These are phyloP conservation scores for Chloromyia formosa DNA, from an alignment of 2,888 invertebrate species.

Conservation along the genomic window DNA sequence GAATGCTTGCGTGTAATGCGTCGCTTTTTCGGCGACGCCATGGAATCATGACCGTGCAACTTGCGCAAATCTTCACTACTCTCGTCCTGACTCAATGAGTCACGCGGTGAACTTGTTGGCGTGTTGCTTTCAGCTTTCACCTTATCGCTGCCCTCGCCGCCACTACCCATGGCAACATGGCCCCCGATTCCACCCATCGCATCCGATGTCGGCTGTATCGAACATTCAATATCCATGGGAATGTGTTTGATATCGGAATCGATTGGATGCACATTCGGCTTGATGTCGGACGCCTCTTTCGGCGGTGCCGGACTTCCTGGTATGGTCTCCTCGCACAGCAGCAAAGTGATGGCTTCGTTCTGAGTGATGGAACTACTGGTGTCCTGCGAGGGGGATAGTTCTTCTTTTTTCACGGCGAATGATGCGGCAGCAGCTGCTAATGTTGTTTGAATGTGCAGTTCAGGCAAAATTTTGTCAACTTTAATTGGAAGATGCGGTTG, in stretches of 20 bases:
- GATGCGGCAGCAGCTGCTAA: background rate
- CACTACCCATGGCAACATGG: too few species aligned
- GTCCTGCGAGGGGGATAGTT: constrained; percentile 54
- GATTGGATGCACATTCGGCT: constrained; percentile 57
- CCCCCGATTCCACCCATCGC: constrained; percentile 31
- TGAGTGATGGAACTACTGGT: constrained; percentile 58
- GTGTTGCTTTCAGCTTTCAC: constrained; percentile 52
- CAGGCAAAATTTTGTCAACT: constrained; percentile 10
- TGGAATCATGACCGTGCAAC: constrained; percentile 54
- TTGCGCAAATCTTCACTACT: constrained; percentile 62
- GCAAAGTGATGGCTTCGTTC: constrained; percentile 76
- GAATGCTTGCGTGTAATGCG: constrained; percentile 65
- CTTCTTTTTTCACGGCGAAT: constrained; percentile 51
- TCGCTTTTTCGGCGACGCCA: constrained; percentile 64
- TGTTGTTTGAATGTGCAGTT: constrained; percentile 2
- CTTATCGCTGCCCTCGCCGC: background rate
- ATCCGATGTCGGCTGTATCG: constrained; percentile 42
- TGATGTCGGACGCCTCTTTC: constrained; percentile 62
- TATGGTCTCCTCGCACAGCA: constrained; percentile 89
- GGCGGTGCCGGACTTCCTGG: constrained; percentile 87
- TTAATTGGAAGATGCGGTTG: background rate
- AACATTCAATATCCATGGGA: constrained; percentile 54
- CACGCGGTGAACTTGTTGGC: constrained; percentile 59
- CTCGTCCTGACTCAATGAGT: constrained; percentile 63
- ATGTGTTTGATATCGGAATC: constrained; percentile 62